Evolutionary conservation across 2,113 vertebrate species (phyloP).

Genomic region (Phyllostomus discolor): DNA sequence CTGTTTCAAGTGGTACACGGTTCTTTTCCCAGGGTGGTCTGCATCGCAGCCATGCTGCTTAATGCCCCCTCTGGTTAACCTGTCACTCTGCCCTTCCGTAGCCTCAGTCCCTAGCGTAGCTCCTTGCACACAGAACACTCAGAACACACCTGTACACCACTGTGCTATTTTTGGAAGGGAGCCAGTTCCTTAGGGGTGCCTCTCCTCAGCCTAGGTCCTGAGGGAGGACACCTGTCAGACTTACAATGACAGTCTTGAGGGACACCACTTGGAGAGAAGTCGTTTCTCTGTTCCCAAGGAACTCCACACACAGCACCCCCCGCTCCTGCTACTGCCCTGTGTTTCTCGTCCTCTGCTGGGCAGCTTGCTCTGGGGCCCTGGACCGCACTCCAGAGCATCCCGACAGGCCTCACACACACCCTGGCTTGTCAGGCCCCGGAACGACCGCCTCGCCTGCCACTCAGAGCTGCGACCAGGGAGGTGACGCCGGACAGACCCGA

Average conservation of each 20-base stretch:
- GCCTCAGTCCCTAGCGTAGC: neutral
- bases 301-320: neutral
- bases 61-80: neutral
- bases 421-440: slow-evolving; percentile 8
- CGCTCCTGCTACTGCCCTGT: too few species aligned
- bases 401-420: neutral
- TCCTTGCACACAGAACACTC: neutral
- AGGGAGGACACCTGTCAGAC: neutral
- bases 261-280: neutral
- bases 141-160: neutral
- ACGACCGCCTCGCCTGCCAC: neutral
- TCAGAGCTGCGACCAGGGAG: neutral
- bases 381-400: neutral
- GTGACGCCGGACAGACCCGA: neutral
- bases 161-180: neutral
- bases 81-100: neutral
- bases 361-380: neutral
- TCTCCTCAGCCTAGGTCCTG: neutral
- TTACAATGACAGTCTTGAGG: neutral
- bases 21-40: neutral
- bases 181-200: neutral
- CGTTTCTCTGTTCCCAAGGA: neutral
- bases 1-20: neutral
- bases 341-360: neutral
- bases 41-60: accelerated